Evolutionary conservation across 2,797 vertebrate genomes (phyloP).

Genomic region (Periparus ater): DNA sequence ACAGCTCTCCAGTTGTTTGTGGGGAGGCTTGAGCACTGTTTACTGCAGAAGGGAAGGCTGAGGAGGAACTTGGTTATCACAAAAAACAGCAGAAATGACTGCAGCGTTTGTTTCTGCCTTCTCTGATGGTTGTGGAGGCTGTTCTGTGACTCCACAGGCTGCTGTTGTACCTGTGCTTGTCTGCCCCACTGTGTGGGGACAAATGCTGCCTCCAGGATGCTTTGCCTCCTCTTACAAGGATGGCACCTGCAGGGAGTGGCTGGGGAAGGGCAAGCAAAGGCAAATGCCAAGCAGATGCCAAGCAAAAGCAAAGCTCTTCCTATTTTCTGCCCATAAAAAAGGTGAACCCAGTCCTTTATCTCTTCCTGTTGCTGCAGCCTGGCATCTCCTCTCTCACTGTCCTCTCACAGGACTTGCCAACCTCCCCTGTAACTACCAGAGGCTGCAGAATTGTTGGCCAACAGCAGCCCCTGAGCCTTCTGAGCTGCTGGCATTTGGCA

Average conservation of each 20-base stretch:
- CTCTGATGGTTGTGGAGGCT: neutral
- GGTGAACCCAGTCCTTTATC: neutral
- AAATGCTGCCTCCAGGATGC: neutral
- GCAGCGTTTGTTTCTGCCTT: neutral
- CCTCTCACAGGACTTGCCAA: neutral
- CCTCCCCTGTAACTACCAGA: neutral
- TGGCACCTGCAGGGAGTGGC: accelerated
- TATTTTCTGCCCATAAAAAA: neutral
- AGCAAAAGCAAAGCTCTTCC: neutral
- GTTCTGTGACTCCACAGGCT: neutral
- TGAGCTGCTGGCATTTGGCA: neutral
- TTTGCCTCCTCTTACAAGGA: neutral
- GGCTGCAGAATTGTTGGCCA: neutral
- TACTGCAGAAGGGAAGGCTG: neutral
- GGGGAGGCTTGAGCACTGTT: neutral
- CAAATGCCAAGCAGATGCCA: neutral
- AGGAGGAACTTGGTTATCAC: neutral
- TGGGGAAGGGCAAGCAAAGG: neutral
- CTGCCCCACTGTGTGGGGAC: neutral
- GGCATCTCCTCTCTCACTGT: neutral
- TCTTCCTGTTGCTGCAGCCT: neutral
- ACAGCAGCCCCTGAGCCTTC: neutral
- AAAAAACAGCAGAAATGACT: neutral
- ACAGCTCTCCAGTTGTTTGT: neutral
- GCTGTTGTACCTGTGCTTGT: neutral